Percentiles rank a stretch among this genome's conserved stretches.
phyloP scores from a whole-genome alignment of 2,888 invertebrate species.

The Amphipyra tragopoginis region DNA sequence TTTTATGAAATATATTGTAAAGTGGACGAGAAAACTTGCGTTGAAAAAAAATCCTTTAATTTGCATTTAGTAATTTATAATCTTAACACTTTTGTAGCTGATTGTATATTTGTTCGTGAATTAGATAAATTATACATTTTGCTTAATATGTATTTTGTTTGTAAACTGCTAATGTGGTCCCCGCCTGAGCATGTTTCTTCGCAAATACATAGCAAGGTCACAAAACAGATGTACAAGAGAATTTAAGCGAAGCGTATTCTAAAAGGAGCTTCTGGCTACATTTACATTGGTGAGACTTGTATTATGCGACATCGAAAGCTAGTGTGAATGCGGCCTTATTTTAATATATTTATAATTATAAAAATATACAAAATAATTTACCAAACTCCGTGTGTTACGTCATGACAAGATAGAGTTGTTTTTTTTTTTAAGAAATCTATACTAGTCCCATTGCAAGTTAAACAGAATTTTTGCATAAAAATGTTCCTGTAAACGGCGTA shows the following conservation, averaged over 20 bases:
- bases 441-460: slow-evolving; percentile 89
- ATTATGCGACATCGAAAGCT: slow-evolving; percentile 82
- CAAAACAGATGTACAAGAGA: slow-evolving; percentile 67
- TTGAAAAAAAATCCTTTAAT: background rate
- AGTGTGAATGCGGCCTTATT: slow-evolving; percentile 86
- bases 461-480: slow-evolving; percentile 85
- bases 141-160: slow-evolving; percentile 8
- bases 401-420: slow-evolving; percentile 73
- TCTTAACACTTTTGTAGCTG: slow-evolving; percentile 11
- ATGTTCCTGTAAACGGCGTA: slow-evolving; percentile 88
- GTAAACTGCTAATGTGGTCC: slow-evolving; percentile 3
- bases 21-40: background rate
- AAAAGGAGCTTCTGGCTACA: slow-evolving; percentile 81
- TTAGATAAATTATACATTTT: slow-evolving; percentile 16
- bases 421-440: slow-evolving; percentile 74
- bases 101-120: slow-evolving; percentile 15
- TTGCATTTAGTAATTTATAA: slow-evolving; percentile 12
- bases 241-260: slow-evolving; percentile 73
- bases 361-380: slow-evolving; percentile 70
- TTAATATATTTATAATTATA: slow-evolving; percentile 71
- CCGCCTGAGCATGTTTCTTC: slow-evolving; percentile 12
- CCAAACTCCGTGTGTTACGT: slow-evolving; percentile 73
- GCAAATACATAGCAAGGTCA: slow-evolving; percentile 68
- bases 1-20: too few species aligned
- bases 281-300: slow-evolving; percentile 83